Base-by-base conservation (phyloP, 2,113 vertebrate species). In the Corynorhinus townsendii region DNA sequence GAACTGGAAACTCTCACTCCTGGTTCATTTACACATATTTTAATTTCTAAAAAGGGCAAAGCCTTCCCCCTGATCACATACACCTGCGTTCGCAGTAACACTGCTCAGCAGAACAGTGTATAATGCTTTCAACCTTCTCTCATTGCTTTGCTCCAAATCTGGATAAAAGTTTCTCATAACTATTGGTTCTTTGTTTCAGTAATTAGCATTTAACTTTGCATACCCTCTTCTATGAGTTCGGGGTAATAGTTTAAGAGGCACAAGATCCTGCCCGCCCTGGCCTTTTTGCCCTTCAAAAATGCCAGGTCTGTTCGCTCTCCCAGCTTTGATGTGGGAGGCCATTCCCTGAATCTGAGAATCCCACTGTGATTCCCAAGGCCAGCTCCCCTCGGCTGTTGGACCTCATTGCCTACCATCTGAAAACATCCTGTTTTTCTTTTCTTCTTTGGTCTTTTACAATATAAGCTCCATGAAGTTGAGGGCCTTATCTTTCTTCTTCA, bases 171-270 rank as follows among this genome's bases (percentile, higher is more conserved):
- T 88, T 87, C 28, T 64, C 76, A 52, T 14, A 71, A 3, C 22
- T 72, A 89, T 75, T 72, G n/a, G 33, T 56, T 12, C 26, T 66
- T 68, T 71, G 66, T 52, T 40, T 40, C 22, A 75, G 35, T 14
- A 26, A 90, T 84, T 76, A 68, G n/a, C 66, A 75, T 38, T 83
- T 91, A 49, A 38, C 30, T 81, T 82, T 33, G 54, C 5, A 64
- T 64, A 49, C 7, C 5, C 22, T 76, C 10, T 85, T 19, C 28
- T 93, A 0, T 26, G 75, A 82, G 35, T 83, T 71, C 26, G 28
- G 35, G 35, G 40, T 64, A 64, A 62, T 33, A n/a, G 26, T 64
- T 68, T 88, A 59, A 82, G 73, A 83, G 14, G 20, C 9, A 4
- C n/a, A 33, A 28, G 22, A 45, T 43, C 5, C 20, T 49, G 73